These are phyloP conservation scores for Platerodrilus igneus DNA, from an alignment of 2,888 invertebrate species.

Conservation along the genomic window DNA sequence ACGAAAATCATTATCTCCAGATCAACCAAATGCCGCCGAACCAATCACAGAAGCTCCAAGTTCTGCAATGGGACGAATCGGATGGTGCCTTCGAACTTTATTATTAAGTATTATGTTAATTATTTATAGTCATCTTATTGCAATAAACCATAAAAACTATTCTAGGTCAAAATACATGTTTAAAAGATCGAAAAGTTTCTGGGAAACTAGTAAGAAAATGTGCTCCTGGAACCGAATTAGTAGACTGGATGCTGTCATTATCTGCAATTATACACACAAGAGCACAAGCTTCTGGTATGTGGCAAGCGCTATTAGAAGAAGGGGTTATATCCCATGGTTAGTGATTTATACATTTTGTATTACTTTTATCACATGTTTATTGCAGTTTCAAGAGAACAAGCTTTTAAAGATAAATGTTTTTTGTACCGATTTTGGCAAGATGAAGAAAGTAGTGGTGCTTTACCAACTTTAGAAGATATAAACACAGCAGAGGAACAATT, in stretches of 20 bases:
- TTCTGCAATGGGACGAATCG: conserved; percentile 62
- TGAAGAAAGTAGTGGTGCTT: conserved; percentile 56
- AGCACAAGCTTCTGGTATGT: conserved; percentile 73
- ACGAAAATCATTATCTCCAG: conserved; percentile 56
- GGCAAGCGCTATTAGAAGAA: conserved; percentile 78
- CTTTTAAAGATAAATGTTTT: conserved; percentile 78
- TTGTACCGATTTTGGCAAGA: conserved; percentile 78
- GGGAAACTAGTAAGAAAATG: conserved; percentile 61
- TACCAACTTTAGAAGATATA: conserved; percentile 56
- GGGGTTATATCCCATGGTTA: conserved; percentile 72
- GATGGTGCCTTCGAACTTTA: conserved; percentile 64
- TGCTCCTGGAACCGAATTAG: conserved; percentile 75
- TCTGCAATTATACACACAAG: conserved; percentile 60
- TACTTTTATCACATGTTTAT: not conserved
- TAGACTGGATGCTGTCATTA: conserved; percentile 71
- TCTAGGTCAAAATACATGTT: conserved; percentile 51
- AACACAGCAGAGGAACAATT: conserved; percentile 65
- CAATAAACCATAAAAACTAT: no score
- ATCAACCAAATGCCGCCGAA: conserved; percentile 62
- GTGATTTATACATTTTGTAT: conserved; percentile 27
- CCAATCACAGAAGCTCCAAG: conserved; percentile 65
- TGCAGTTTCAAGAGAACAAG: conserved; percentile 71
- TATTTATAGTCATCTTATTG: no score
- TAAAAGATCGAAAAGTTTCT: conserved; percentile 53
- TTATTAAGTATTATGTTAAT: no score